A percentile compares a stretch with the other conserved stretches of the same genome.
These are phyloP conservation scores for Drosophila falleni DNA, from an alignment of 2,888 invertebrate species.

Conservation along the genomic window DNA sequence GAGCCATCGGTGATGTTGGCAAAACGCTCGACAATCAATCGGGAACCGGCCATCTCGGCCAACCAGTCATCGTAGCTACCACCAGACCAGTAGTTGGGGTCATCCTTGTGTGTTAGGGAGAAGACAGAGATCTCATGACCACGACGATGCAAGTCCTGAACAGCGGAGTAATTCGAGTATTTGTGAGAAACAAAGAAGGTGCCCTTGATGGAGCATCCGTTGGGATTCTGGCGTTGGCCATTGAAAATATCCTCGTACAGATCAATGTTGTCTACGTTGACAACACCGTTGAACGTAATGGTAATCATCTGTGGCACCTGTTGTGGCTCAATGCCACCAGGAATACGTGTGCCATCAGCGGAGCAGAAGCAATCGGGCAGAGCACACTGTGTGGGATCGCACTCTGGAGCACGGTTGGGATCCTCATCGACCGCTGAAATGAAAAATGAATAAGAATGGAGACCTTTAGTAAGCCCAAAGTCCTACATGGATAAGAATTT, in stretches of 20 bases:
- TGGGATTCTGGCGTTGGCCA: constrained; percentile 94
- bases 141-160: constrained; percentile 94
- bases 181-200: constrained; percentile 97
- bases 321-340: constrained; percentile 92
- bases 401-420: constrained; percentile 96
- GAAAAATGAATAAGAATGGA: background rate
- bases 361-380: constrained; percentile 97
- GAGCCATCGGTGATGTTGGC: constrained; percentile 97
- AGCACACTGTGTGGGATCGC: constrained; percentile 94
- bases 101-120: constrained; percentile 96
- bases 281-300: constrained; percentile 96
- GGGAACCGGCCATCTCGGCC: constrained; percentile 96
- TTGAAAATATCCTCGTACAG: constrained; percentile 96
- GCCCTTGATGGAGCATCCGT: constrained; percentile 94
- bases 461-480: background rate
- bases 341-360: constrained; percentile 95
- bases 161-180: constrained; percentile 95
- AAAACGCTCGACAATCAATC: constrained; percentile 94
- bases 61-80: constrained; percentile 96
- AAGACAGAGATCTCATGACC: constrained; percentile 97
- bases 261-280: constrained; percentile 96
- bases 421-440: constrained; percentile 93
- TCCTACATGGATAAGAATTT: background rate
- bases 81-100: constrained; percentile 95
- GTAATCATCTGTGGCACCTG: constrained; percentile 97